Evolutionary conservation across 2,888 invertebrate species (phyloP), one percentile per base, ranked within the genome.

Genomic region (Halictus quadricinctus): DNA sequence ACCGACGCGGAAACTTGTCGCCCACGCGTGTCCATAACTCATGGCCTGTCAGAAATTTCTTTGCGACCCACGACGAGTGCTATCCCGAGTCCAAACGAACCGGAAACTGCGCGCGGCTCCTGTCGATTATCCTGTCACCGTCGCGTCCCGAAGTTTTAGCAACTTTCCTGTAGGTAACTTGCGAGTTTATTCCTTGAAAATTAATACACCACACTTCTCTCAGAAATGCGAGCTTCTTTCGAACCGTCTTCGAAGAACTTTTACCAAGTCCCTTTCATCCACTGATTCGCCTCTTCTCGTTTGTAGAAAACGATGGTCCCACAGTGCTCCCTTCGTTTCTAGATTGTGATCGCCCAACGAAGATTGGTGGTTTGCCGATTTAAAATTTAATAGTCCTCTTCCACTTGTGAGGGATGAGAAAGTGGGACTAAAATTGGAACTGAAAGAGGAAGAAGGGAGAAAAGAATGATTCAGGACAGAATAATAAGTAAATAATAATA

Each of bases 11-110:
- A 36, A 75, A 78, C n/a, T 84, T 70, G 25, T 70, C 25, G 58
- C 13, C 70, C 50, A 58, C 70, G 74, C 70, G 15, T 84, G 66
- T 41, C 78, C 79, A 72, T 84, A 72, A 84, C 66, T 84, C 84
- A 84, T 25, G 54, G 21, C 78, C 64, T 66, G 79, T 79, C 84
- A 58, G 58, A 72, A 75, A 72, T 79, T 66, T 69, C 85, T 50
- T 66, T 41, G 4, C 25, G 75, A 75, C 54, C 75, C 29, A 18
- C 13, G 25, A 25, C 50, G 58, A 73, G 58, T 50, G 3, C 8
- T 21, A 3, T 29, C 18, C 10, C 48, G 25, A 8, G 60, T 60
- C 25, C 13, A 25, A 12, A 18, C 70, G 76, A 75, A 15, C 12
- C 21, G 1, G 75, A 75, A 54, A 48, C 48, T 36, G 7, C 29